Percentiles rank a stretch among this genome's conserved stretches.
Conservation (phyloP, 2,113 vertebrate genomes). For the Colistium nudipinnis region DNA sequence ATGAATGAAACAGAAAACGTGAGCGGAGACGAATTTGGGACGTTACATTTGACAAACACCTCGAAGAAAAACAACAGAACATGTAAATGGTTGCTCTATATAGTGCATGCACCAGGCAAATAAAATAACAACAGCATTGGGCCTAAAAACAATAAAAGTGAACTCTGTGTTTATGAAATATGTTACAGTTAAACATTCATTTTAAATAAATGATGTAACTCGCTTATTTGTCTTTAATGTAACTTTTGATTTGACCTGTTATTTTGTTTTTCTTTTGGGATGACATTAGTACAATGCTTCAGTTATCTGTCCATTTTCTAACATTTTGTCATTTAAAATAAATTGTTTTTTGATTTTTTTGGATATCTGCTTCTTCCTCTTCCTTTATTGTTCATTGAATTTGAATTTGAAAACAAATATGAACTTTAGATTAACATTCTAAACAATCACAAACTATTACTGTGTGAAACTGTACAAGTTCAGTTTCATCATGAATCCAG, state of each 20-base stretch:
- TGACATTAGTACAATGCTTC: constrained; percentile 33
- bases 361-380: constrained; percentile 12
- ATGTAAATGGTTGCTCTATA: too few relatives aligned
- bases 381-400: neutral
- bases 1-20: neutral
- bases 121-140: too few relatives aligned
- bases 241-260: constrained; percentile 48
- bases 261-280: constrained; percentile 1
- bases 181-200: neutral
- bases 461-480: neutral
- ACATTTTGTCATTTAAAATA: constrained; percentile 78
- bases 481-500: neutral
- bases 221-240: constrained; percentile 38
- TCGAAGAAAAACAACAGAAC: too few relatives aligned
- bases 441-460: too few relatives aligned
- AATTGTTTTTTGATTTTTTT: constrained; percentile 69
- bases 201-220: neutral
- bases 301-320: constrained; percentile 71
- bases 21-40: neutral
- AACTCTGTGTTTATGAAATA: neutral
- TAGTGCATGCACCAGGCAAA: too few relatives aligned
- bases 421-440: neutral
- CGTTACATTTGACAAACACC: too few relatives aligned
- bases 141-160: too few relatives aligned
- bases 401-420: neutral